A percentile compares a stretch with the other conserved stretches of the same genome.
phyloP scores from a whole-genome alignment of 2,797 vertebrate species.

The Lithobates pipiens region DNA sequence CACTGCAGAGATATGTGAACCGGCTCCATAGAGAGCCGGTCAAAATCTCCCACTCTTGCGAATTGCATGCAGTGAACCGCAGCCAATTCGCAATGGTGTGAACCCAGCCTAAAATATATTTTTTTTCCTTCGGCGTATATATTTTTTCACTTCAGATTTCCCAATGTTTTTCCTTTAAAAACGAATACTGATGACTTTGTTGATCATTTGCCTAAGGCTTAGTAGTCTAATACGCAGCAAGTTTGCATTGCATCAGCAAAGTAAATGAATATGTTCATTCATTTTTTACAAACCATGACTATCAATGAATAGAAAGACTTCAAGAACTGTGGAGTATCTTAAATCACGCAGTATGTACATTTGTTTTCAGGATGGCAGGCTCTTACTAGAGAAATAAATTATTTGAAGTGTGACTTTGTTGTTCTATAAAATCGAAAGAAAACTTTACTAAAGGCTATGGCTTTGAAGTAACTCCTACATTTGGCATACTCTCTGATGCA shows the following conservation, averaged over 20 bases:
- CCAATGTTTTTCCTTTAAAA: background rate
- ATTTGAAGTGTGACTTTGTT: constrained; percentile 13
- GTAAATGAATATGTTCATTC: background rate
- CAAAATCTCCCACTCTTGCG: no score
- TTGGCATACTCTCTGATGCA: constrained; percentile 41
- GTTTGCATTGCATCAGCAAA: background rate
- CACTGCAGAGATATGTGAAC: no score
- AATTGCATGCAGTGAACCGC: no score
- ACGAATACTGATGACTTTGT: background rate
- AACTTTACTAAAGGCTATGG: constrained; percentile 40
- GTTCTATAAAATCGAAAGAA: constrained; percentile 42
- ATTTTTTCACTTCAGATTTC: background rate
- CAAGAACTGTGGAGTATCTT: background rate
- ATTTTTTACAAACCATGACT: background rate
- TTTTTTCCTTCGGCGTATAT: background rate
- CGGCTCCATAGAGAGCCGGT: no score
- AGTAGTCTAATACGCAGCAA: background rate
- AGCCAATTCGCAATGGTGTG: no score
- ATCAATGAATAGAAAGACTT: background rate
- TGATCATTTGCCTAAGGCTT: background rate
- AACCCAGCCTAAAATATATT: no score
- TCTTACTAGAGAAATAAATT: background rate
- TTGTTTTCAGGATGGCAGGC: background rate
- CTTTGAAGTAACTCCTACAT: constrained; percentile 51
- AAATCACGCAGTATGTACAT: background rate